Evolutionary conservation across 2,113 vertebrate species (phyloP), one percentile per base, ranked within the genome.

Genomic region (Pterocles orientalis): DNA sequence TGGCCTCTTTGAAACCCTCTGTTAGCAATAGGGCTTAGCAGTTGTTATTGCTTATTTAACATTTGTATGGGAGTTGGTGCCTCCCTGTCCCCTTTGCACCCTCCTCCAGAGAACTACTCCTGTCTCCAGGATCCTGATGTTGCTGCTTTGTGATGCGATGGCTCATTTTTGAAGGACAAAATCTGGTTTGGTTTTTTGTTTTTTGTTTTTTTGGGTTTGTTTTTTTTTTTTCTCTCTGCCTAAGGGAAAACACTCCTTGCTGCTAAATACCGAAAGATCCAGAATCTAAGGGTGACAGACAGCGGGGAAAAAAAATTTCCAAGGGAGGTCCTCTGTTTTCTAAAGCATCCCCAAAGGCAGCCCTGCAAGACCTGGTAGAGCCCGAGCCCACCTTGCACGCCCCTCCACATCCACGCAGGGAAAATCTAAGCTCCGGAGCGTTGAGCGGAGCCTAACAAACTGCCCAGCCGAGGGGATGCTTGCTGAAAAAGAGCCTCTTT

Each of bases 181-280:
- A 41, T 39, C 9, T 41, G 6, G 6, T 7, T 6, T 20, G 33
- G 11, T 34, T 48, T 33, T 10, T n/a, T 14, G 39, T n/a, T n/a
- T n/a, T n/a, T n/a, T n/a, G n/a, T n/a, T n/a, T n/a, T n/a, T n/a
- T n/a, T n/a, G n/a, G n/a, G n/a, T n/a, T n/a, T 16, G 36, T n/a
- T 28, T 18, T 24, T 18, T 24, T 15, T 4, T 1, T 3, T 8
- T 8, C 14, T 2, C 11, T 5, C 3, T 57, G 36, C 3, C 9
- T 1, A 5, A 47, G 7, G 9, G 10, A 82, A 86, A 76, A 28
- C 24, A 8, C 12, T 70, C 26, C 17, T 56, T 61, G 14, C 6
- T 26, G 16, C 15, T 77, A 8, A 76, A 57, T 1, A 4, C 7
- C 0, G 0, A 62, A 83, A 66, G 26, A 51, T 60, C 34, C 1